Evolutionary conservation across 1,140 invertebrate genomes (phyloP).

Genomic region (Cataglyphis hispanica): DNA sequence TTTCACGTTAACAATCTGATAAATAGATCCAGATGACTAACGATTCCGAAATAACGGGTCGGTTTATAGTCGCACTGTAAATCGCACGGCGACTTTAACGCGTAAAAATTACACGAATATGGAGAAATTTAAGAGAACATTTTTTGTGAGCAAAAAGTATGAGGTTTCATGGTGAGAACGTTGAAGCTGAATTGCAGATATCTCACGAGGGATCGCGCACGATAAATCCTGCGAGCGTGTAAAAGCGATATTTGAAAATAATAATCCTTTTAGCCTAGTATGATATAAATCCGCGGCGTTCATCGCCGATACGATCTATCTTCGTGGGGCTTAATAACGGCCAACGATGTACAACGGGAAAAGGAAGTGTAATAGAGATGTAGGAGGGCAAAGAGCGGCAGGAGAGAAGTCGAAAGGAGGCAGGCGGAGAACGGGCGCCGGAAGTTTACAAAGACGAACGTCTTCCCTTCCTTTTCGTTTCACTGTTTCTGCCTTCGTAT

Average conservation of each 20-base stretch:
- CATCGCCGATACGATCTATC: slow-evolving; percentile 28
- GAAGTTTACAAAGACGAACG: slow-evolving; percentile 54
- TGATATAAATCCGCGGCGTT: slow-evolving; percentile 23
- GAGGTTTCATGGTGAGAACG: not conserved
- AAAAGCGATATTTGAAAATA: slow-evolving; percentile 52
- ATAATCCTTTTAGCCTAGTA: slow-evolving; percentile 37
- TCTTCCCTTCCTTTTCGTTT: slow-evolving; percentile 36
- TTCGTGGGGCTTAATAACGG: slow-evolving; percentile 46
- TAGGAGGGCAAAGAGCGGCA: not conserved
- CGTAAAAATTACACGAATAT: not conserved
- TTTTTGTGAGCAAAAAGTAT: not conserved
- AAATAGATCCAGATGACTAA: not conserved
- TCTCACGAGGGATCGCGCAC: not conserved
- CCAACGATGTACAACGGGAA: slow-evolving; percentile 26
- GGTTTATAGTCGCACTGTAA: not conserved
- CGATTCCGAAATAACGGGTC: not conserved
- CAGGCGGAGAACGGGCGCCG: not conserved
- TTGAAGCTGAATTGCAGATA: slow-evolving; percentile 16
- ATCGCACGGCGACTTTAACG: slow-evolving; percentile 2
- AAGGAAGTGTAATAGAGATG: slow-evolving; percentile 52
- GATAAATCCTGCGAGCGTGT: slow-evolving; percentile 20
- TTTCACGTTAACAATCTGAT: not conserved
- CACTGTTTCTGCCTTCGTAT: slow-evolving; percentile 68
- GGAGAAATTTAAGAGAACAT: not conserved
- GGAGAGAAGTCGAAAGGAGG: slow-evolving; percentile 8